Percentiles rank a stretch among this genome's conserved stretches.
These are phyloP conservation scores for Antechinus flavipes DNA, from an alignment of 2,113 vertebrate genomes.

Conservation along the genomic window DNA sequence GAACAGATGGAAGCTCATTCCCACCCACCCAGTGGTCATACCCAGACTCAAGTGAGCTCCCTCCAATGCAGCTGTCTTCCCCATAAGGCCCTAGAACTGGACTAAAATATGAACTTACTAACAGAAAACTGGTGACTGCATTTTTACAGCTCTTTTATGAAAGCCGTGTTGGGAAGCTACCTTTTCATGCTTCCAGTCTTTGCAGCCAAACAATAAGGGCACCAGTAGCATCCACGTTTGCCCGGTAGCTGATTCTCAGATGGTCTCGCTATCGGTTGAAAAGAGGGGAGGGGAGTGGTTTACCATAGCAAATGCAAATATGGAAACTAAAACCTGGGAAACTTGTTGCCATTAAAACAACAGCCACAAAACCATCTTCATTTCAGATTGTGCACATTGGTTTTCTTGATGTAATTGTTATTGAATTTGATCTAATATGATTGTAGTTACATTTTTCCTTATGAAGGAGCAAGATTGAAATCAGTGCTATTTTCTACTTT, in stretches of 20 bases:
- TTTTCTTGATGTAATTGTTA: constrained; percentile 76
- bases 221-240: constrained; percentile 36
- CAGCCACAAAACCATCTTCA: constrained; percentile 60
- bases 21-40: constrained; percentile 54
- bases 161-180: constrained; percentile 45
- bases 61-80: constrained; percentile 44
- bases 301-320: constrained; percentile 38
- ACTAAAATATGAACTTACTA: constrained; percentile 33
- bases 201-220: constrained; percentile 47
- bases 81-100: not conserved
- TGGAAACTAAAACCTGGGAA: constrained; percentile 60
- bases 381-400: constrained; percentile 67
- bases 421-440: constrained; percentile 74
- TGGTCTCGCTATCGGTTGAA: constrained; percentile 36
- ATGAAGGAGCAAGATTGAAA: constrained; percentile 70
- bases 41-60: constrained; percentile 47
- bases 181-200: constrained; percentile 51
- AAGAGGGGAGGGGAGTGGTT: constrained; percentile 45
- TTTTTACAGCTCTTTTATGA: constrained; percentile 63
- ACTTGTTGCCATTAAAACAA: constrained; percentile 62
- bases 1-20: constrained; percentile 65
- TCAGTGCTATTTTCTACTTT: constrained; percentile 65
- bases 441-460: constrained; percentile 70
- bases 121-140: constrained; percentile 49
- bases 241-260: constrained; percentile 45